Base-by-base conservation (phyloP, 2,797 vertebrate species). In the Limosa lapponica region DNA sequence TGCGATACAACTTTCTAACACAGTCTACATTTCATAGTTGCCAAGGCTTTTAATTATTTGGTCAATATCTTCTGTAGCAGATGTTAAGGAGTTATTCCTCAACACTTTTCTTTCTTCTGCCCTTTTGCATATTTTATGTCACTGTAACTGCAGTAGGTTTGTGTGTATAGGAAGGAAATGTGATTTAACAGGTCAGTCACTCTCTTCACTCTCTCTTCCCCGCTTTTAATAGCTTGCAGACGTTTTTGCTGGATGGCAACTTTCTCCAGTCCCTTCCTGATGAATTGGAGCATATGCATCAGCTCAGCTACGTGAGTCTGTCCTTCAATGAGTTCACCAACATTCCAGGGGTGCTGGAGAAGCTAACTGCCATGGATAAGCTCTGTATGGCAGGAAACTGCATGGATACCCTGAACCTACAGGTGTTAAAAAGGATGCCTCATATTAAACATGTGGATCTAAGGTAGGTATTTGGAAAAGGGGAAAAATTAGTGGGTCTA, bases 331-430 rank as follows among this genome's bases (percentile, higher is more conserved):
- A 99, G 93, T 99, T 99, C 98, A 97, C 94, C 66, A 97, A 98
- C 95, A 98, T 99, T 96, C 99, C 99, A 13, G 97, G 98, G 54
- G 99, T 99, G 41, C 95, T 99, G 96, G 99, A 99, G 98, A 98
- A 98, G 58, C 82, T 99, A 91, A 96, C 98, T 52, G 98, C 98
- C 82, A 98, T 99, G 98, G 99, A 99, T 96, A 99, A 99, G 82
- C 99, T 99, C 48, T 99, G 99, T 91, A 99, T 99, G 99, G 98
- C 99, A 6, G 99, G 99, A 78, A 99, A 99, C 97, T 98, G 98
- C 96, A 80, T 99, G 62, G 98, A 98, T 70, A 98, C 95, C 4
- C 98, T 99, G 54, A 96, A 95, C 51, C 97, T 99, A 36, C 98
- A 99, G 96, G 96, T 98, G 37, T 98, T 99, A 91, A 97, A 95